Percentiles rank a stretch among this genome's conserved stretches.
Conservation (phyloP, 1,140 invertebrate genomes). For the Eueides isabella region DNA sequence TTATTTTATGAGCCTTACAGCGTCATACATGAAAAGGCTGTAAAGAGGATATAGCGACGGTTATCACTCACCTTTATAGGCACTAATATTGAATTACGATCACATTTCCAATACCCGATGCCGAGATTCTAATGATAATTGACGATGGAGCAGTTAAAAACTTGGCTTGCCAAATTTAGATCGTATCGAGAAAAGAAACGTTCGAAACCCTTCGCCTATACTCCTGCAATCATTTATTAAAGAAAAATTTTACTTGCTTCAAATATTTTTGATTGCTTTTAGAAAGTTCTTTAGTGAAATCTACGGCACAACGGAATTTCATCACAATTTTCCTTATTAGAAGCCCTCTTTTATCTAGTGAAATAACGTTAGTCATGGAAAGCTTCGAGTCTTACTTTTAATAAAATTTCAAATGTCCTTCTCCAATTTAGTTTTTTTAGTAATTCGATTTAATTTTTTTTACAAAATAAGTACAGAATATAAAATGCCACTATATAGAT, state of each 20-base stretch:
- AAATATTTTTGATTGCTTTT: conserved; percentile 53
- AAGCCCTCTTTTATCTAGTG: conserved; percentile 33
- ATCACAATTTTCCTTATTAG: conserved; percentile 43
- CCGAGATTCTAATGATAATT: conserved; percentile 70
- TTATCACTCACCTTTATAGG: conserved; percentile 73
- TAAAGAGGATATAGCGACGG: conserved; percentile 47
- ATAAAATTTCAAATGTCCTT: background rate
- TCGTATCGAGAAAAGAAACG: conserved; percentile 46
- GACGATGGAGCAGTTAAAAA: conserved; percentile 60
- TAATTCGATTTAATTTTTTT: background rate
- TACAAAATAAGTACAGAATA: background rate
- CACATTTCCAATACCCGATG: conserved; percentile 46
- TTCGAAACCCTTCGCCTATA: conserved; percentile 29
- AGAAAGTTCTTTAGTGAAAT: conserved; percentile 40
- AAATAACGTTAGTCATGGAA: conserved; percentile 28
- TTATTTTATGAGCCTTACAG: conserved; percentile 20
- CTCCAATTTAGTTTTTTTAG: background rate
- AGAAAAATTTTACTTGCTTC: conserved; percentile 46
- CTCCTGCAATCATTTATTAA: conserved; percentile 40
- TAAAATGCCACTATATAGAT: background rate
- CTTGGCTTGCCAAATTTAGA: conserved; percentile 62
- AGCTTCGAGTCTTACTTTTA: background rate
- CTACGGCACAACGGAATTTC: conserved; percentile 31
- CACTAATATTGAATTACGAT: conserved; percentile 71
- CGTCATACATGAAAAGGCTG: conserved; percentile 32